Conservation (phyloP, 2,888 invertebrate species). For the Lasioglossum lativentre region DNA sequence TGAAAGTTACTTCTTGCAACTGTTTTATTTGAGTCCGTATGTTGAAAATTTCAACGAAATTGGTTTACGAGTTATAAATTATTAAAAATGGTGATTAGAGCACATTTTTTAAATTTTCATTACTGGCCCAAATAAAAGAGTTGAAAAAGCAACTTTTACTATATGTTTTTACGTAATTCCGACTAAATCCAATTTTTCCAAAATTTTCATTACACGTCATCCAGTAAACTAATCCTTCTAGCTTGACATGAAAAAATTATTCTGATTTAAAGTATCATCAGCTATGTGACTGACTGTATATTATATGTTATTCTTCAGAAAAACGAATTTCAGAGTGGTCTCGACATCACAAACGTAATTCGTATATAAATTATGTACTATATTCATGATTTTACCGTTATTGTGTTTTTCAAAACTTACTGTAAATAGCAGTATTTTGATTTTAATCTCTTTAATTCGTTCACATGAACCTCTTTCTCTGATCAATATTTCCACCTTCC, state of each 20-base stretch:
- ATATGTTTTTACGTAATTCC: neutral
- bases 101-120: neutral
- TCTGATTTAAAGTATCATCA: neutral
- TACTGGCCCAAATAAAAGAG: neutral
- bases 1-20: neutral
- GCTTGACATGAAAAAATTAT: neutral
- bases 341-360: neutral
- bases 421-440: constrained; percentile 6
- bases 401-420: neutral
- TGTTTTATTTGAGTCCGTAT: neutral
- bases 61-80: too few species aligned
- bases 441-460: constrained; percentile 7
- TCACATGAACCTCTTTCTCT: constrained; percentile 6
- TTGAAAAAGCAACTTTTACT: neutral
- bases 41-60: neutral
- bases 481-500: constrained; percentile 8
- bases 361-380: neutral
- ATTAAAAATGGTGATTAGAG: neutral
- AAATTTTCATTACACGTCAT: neutral
- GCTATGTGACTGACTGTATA: neutral
- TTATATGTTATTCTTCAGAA: neutral
- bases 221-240: neutral
- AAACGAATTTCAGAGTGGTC: neutral
- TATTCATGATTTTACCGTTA: neutral
- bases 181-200: neutral